phyloP scores from a whole-genome alignment of 1,140 invertebrate genomes.

The Adoxophyes honmai region DNA sequence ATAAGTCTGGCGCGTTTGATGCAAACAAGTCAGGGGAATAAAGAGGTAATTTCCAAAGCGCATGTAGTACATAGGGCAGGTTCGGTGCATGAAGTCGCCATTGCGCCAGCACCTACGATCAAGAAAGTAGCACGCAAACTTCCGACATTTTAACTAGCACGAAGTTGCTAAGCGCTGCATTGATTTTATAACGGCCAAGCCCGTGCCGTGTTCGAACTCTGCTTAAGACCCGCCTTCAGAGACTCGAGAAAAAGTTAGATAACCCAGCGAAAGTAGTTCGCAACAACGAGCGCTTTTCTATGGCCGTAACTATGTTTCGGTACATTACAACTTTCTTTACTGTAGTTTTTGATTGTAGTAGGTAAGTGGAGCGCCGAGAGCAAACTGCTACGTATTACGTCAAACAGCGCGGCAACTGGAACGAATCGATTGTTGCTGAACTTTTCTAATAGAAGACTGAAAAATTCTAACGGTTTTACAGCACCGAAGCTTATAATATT shows the following conservation, averaged over 20 bases:
- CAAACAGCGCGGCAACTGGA: neutral
- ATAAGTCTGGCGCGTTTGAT: neutral
- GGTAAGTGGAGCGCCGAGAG: neutral
- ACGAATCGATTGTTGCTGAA: neutral
- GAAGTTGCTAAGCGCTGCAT: conserved; percentile 39
- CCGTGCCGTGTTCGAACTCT: conserved; percentile 6
- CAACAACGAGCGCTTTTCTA: conserved; percentile 44
- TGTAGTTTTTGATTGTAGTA: conserved; percentile 21
- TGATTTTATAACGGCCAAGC: conserved; percentile 42
- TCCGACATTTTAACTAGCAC: conserved; percentile 39
- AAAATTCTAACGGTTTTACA: neutral
- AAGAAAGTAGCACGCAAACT: conserved; percentile 31
- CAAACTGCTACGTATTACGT: neutral
- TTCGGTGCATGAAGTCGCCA: neutral
- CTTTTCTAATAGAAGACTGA: neutral
- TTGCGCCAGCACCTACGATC: conserved; percentile 1
- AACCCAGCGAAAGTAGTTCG: conserved; percentile 50
- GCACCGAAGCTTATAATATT: conserved; percentile 19
- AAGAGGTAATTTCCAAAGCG: neutral
- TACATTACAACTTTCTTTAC: conserved; percentile 38
- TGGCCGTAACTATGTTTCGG: conserved; percentile 33
- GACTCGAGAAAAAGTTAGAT: conserved; percentile 41
- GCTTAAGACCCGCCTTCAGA: conserved; percentile 14
- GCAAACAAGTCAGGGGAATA: neutral
- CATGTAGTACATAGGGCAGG: neutral